Evolutionary conservation across 2,888 invertebrate genomes (phyloP), one percentile per base, ranked within the genome.

Genomic region (Athalia circularis): DNA sequence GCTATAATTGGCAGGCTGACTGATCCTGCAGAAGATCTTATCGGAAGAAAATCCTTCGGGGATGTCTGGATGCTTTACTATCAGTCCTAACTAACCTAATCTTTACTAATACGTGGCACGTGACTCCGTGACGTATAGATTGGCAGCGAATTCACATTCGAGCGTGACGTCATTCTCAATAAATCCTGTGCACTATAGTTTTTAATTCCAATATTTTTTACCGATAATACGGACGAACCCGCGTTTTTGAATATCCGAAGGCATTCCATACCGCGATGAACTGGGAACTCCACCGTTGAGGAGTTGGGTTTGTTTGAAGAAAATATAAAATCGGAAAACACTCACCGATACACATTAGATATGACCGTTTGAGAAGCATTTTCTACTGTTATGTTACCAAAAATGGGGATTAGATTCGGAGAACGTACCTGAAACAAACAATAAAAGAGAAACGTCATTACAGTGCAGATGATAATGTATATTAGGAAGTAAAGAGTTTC

Each of bases 21-120:
- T 83, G 80, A 67, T 75, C 77, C 79, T 61, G 1, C 52, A 67
- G 48, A 65, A 61, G 75, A 79, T 79, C 76, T 13, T 79, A 59
- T 65, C 65, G 76, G 76, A 64, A 67, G 75, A 75, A 72, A 72
- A 59, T 59, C 72, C 72, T 13, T 6, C 9, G 52, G 72, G 72
- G 72, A 47, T 11, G 62, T 15, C 67, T 65, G 72, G 72, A 48
- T 72, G 77, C 68, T 62, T 54, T 77, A 62, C 77, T 74, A 77
- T 77, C 62, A 9, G 43, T 52, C 81, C 82, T 82, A 82, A 81
- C 83, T 81, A 84, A 83, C 83, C 83, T 86, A 85, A 87, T 87
- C 86, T 86, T 81, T 82, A 83, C 83, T 85, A 86, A 87, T 86
- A 83, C 82, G 81, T 77, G 83, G 85, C 87, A 87, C 87, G 87